phyloP scores from a whole-genome alignment of 2,797 vertebrate genomes.

The Buceros bicornis region DNA sequence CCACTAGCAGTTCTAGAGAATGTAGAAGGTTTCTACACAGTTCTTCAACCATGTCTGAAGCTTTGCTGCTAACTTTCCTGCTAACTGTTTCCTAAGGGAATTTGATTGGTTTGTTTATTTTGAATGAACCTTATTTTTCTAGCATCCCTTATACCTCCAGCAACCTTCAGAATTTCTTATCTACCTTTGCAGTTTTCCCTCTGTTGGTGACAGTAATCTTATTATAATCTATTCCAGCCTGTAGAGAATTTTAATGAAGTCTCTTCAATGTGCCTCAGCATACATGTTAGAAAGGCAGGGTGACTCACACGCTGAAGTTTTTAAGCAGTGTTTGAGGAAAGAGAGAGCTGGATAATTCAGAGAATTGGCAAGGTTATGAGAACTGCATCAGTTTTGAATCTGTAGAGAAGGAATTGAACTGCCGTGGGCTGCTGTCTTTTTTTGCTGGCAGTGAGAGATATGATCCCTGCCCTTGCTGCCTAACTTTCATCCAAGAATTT shows the following conservation, averaged over 20 bases:
- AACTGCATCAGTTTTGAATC: neutral
- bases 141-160: neutral
- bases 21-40: neutral
- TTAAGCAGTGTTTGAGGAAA: neutral
- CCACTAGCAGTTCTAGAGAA: neutral
- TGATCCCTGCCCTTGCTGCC: neutral
- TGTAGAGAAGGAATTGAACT: neutral
- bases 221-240: conserved; percentile 47
- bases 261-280: neutral
- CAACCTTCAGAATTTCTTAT: conserved; percentile 49
- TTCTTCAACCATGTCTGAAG: neutral
- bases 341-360: neutral
- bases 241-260: conserved; percentile 49
- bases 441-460: neutral
- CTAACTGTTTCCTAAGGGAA: neutral
- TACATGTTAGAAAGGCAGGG: neutral
- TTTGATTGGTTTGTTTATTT: conserved; percentile 41
- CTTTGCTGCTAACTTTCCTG: neutral
- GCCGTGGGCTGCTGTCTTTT: neutral
- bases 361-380: neutral
- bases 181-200: conserved; percentile 45
- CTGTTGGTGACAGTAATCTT: conserved; percentile 39
- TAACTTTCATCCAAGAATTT: neutral
- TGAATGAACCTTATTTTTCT: neutral
- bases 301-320: neutral